Base-by-base conservation (phyloP, 2,888 invertebrate species). In the Biston betularia region DNA sequence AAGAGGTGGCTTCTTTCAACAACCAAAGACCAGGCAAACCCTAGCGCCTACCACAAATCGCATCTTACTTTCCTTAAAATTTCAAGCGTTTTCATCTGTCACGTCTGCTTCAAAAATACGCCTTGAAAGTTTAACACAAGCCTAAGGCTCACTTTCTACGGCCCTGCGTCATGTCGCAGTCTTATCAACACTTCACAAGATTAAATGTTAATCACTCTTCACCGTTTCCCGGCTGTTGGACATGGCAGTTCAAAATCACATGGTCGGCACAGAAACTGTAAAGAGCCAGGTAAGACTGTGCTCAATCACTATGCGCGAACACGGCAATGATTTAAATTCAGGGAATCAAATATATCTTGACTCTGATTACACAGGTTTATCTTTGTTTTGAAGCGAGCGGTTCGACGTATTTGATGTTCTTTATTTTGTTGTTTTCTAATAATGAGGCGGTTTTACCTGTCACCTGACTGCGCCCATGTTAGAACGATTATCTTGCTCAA, bases 61-160 rank as follows among this genome's bases (percentile, higher is more conserved):
- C 58, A 50, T 53, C 35, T 38, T 12, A 40, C 52, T 61, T 58
- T 61, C 44, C 42, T 57, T 56, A 45, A 57, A 10, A 42, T 44
- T 65, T 65, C 49, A 56, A 34, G 49, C 38, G 44, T 50, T 58
- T 63, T 61, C 42, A 35, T 46, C 55, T 59, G 69, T 59, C 58
- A 54, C 45, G 58, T 48, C 52, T 49, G 52, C 38, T 42, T 57
- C 57, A 64, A 65, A 57, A 68, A 67, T 59, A 48, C 45, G 54
- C 42, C 67, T 63, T 67, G 64, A 71, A 71, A 69, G 65, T 62
- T 71, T 66, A 65, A 58, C 68, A 68, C 63, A 69, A 62, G 76
- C 69, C 74, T 76, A 75, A 75, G 73, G 70, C 70, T 71, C 69
- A 75, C 76, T 78, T 78, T 78, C 74, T 76, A 75, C 73, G 68